Base-by-base conservation (phyloP, 2,113 vertebrate species). In the Tylochromis polylepis region DNA sequence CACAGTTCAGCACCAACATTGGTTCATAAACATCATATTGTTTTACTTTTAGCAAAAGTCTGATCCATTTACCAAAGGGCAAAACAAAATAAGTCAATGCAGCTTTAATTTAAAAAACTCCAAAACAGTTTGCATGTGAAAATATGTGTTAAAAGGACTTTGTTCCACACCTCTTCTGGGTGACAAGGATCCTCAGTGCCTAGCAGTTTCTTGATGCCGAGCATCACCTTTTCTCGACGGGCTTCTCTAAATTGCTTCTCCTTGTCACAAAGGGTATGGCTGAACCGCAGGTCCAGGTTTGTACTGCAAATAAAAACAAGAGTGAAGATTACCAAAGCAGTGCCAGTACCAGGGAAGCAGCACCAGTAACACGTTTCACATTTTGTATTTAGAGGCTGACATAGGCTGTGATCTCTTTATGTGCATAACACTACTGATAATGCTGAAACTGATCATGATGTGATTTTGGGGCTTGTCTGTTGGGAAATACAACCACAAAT, bases 221-320 rank as follows among this genome's bases (percentile, higher is more conserved):
- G 95, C 95, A 97, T 97, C 84, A 98, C 97, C 38, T 94, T 95
- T 11, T 97, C 97, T 34, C 96, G 96, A 10, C 99, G 95, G 43
- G 95, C 96, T 7, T 98, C 97, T 67, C 98, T 95, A 93, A 97
- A 99, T 14, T 79, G 75, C 90, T 99, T 99, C 94, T 99, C 99
- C 88, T 98, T 96, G 7, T 98, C 97, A 56, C 99, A 99, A 60
- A 99, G 91, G 3, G 97, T 97, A 96, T 98, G 97, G 85, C 97
- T 99, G 92, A 99, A 99, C 12, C 98, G 97, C 41, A 99, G 96
- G 84, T 99, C 99, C 1, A 97, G 96, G 1, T 97, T 97, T 36
- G 97, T 98, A 57, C 99, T 99, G 79, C 3, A 79, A 56, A 83
- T 15, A 86, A 14, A 89, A 79, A 88, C 2, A 41, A 11, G 55